Base-by-base conservation (phyloP, 1,140 invertebrate genomes). In the Euborellia annulipes region DNA sequence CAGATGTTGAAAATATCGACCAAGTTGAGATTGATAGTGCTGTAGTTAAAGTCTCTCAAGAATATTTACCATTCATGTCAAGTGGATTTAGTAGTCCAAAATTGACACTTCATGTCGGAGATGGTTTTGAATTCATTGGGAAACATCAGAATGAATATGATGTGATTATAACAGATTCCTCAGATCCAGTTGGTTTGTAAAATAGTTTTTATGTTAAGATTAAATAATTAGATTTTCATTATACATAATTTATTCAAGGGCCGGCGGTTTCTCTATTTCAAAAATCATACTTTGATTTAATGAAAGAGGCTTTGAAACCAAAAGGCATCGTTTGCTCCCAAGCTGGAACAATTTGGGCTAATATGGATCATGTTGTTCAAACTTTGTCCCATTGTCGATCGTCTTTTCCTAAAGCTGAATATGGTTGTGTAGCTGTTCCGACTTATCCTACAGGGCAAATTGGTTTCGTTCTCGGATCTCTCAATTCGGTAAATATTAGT, bases 121-220 rank as follows among this genome's bases (percentile, higher is more conserved):
- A 98, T 63, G 95, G 95, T 1, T 92, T 94, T 58, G 81, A 94
- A 53, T 98, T 91, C 61, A 82, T 99, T 73, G 81, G 83, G 51
- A 73, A 83, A 30, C 88, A 93, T 54, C 67, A 70, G 39, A 71
- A 78, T 22, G 77, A 88, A 65, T 98, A 92, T 65, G 94, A 98
- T 68, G 83, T 98, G 19, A 94, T 99, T 43, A 96, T 99, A 27
- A 98, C 95, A 0, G 95, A 99, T 60, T 95, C 91, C 37, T 94
- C 90, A 22, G 94, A 98, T 69, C 94, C 93, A 13, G 72, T 95
- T 32, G 94, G 79, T 78, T 56, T 59, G 52, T 49, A 20, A 32
- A 16, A 39, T 32, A 3, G 11, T 43, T 1, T 43, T 43, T 6
- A 3, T 30, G 13, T 11, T 22, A 27, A 38, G 11, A 6, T 27